Evolutionary conservation across 1,140 invertebrate genomes (phyloP).

Genomic region (Drosophila tristis): DNA sequence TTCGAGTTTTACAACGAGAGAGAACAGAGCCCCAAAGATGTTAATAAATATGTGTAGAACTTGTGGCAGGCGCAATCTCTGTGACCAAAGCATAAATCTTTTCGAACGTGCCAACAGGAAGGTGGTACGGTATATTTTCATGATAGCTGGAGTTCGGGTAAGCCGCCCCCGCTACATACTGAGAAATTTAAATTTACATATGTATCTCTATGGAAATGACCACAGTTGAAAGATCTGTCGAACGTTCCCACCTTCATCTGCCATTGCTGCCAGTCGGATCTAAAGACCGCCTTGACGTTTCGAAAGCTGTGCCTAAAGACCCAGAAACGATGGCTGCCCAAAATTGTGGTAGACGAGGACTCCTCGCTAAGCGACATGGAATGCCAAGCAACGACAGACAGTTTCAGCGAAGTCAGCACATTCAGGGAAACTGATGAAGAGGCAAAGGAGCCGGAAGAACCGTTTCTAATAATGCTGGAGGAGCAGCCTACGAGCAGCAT

Average conservation of each 20-base stretch:
- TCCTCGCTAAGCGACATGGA: constrained; percentile 23
- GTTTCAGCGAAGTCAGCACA: background rate
- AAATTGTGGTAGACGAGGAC: background rate
- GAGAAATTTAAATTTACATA: background rate
- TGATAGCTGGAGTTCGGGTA: constrained; percentile 54
- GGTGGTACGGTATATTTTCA: constrained; percentile 35
- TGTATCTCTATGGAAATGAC: too few relatives aligned
- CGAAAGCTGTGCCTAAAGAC: constrained; percentile 55
- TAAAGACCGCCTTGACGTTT: too few relatives aligned
- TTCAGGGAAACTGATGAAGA: constrained; percentile 18
- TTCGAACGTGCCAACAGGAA: constrained; percentile 48
- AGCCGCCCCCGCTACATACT: background rate
- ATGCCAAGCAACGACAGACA: background rate
- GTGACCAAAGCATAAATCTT: constrained; percentile 40
- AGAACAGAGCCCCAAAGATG: constrained; percentile 29
- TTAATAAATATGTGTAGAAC: constrained; percentile 46
- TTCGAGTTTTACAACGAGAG: constrained; percentile 7
- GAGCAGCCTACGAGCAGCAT: constrained; percentile 17
- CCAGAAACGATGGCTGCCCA: constrained; percentile 40
- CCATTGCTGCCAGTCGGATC: constrained; percentile 54
- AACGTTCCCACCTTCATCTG: constrained; percentile 52
- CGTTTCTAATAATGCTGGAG: constrained; percentile 44
- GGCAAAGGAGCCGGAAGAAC: constrained; percentile 13
- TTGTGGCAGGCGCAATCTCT: constrained; percentile 48
- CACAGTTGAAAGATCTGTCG: constrained; percentile 24